phyloP scores from a whole-genome alignment of 2,113 vertebrate genomes.

The Nerophis lumbriciformis region DNA sequence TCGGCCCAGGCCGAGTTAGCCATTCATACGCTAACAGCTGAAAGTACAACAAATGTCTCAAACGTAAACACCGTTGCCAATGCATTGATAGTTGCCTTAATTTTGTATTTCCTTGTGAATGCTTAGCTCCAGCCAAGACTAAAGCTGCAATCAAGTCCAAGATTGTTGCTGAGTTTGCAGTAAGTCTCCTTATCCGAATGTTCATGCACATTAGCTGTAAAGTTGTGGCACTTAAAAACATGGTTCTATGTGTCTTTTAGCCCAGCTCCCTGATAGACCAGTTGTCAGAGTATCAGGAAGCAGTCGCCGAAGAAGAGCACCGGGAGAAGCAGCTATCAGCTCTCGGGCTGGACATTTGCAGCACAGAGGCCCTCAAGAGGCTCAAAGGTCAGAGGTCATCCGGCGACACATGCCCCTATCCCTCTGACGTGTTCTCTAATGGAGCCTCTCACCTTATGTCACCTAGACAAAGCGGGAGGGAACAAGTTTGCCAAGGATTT shows the following conservation, averaged over 20 bases:
- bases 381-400: slow-evolving; percentile 82
- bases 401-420: not conserved
- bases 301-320: slow-evolving; percentile 83
- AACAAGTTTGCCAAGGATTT: slow-evolving; percentile 97
- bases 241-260: slow-evolving; percentile 51
- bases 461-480: slow-evolving; percentile 90
- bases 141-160: slow-evolving; percentile 94
- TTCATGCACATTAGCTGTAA: not conserved
- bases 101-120: not conserved
- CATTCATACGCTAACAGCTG: too few species aligned
- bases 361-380: slow-evolving; percentile 90
- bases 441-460: not conserved
- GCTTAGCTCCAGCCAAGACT: slow-evolving; percentile 72
- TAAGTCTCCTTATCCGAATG: slow-evolving; percentile 65
- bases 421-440: not conserved
- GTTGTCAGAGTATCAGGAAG: slow-evolving; percentile 75
- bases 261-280: slow-evolving; percentile 87
- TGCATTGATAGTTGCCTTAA: not conserved
- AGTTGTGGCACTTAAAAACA: not conserved
- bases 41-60: too few species aligned
- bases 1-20: too few species aligned
- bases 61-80: too few species aligned
- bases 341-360: slow-evolving; percentile 89
- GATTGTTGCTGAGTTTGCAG: slow-evolving; percentile 94
- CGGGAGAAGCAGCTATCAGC: slow-evolving; percentile 91